Conservation (phyloP, 2,888 invertebrate genomes). For the Philonicus albiceps region DNA sequence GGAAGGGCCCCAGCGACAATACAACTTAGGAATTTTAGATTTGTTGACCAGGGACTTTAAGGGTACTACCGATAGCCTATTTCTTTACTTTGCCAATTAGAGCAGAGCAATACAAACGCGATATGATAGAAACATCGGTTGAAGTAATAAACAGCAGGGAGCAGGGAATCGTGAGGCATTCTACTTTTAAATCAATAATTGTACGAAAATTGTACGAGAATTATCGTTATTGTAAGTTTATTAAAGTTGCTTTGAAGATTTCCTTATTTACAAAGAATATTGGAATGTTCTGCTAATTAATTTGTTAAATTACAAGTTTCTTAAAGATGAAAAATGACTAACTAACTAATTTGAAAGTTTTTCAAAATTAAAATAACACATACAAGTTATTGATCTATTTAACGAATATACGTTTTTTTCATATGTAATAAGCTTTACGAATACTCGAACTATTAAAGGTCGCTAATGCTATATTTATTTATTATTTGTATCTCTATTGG, state of each 20-base stretch:
- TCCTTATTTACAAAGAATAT: not conserved
- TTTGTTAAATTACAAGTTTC: not conserved
- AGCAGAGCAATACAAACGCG: not conserved
- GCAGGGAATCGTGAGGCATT: not conserved
- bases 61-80: not conserved
- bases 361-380: too few species aligned
- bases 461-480: too few species aligned
- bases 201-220: not conserved
- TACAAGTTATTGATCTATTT: too few species aligned
- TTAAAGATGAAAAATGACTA: too few species aligned
- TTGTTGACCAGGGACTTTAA: not conserved
- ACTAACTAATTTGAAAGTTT: too few species aligned
- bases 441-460: too few species aligned
- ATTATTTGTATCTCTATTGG: too few species aligned
- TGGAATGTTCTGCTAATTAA: not conserved
- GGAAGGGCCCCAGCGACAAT: not conserved
- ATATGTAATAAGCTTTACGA: too few species aligned
- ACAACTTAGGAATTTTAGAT: not conserved
- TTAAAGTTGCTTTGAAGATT: not conserved
- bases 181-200: not conserved
- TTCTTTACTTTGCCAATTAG: constrained; percentile 13
- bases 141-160: not conserved
- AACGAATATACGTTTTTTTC: too few species aligned
- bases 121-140: not conserved
- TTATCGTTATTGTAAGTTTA: not conserved